Base-by-base conservation (phyloP, 1,140 invertebrate genomes). In the Odontomachus brunneus region DNA sequence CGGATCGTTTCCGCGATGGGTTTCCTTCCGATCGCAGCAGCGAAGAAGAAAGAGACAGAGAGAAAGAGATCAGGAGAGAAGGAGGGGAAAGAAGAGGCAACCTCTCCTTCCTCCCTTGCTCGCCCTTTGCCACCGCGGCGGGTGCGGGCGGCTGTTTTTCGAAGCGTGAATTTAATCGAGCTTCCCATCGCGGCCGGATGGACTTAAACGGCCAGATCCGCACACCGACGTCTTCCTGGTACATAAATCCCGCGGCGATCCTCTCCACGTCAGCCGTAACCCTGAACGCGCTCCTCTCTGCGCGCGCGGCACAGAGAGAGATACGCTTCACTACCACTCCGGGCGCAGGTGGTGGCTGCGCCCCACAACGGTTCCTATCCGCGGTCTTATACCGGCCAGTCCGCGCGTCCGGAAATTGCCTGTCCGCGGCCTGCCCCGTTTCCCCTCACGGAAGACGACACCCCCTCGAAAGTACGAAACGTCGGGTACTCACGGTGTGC, bases 171-270 rank as follows among this genome's bases (percentile, higher is more conserved):
- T 75, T 85, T 85, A 85, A 87, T 85, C 76, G 85, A 72, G 67
- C 78, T 65, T 78, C 53, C 82, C 38, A 78, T 83, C 82, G 63
- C 63, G 38, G 49, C 74, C 63, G 74, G 82, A 83, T 49, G 63
- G 62, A 78, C 51, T 66, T 78, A 87, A 87, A 89, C 84, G 76
- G 80, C 53, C 74, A 86, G 80, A 87, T 87, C 78, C 59, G 73
- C 73, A 53, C 63, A 44, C 38, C 49, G 29, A 26, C 67, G 78
- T 83, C 81, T 87, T 87, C 86, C 84, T 87, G 86, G 86, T 87
- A 80, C 81, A 86, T 86, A 86, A 87, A 87, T 87, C 81, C 73
- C 69, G 26, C 38, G 67, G 76, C 83, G 62, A 87, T 87, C 71
- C 72, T 82, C 81, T 86, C 84, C 65, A 69, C 73, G 78, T 73